These are phyloP conservation scores for Triplophysa rosa DNA, from an alignment of 2,113 vertebrate genomes.

Conservation along the genomic window DNA sequence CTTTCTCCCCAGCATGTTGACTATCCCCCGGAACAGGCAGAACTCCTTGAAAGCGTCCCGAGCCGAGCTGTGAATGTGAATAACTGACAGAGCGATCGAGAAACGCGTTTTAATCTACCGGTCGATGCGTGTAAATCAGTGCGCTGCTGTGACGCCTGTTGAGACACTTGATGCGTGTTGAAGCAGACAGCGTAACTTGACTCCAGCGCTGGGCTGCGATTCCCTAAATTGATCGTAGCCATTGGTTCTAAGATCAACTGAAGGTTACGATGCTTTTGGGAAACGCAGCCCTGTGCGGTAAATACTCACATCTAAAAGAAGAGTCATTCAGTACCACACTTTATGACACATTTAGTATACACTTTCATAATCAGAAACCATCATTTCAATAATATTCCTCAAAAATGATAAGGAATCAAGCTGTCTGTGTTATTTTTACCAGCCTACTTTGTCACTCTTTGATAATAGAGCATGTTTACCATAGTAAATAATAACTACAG, in stretches of 20 bases:
- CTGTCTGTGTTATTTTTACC: too few species aligned
- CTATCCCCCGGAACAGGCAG: not conserved
- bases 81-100: not conserved
- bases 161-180: too few species aligned
- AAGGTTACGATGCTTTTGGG: too few species aligned
- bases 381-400: too few species aligned
- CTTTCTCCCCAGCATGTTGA: slow-evolving; percentile 65
- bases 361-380: too few species aligned
- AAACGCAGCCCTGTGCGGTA: not conserved
- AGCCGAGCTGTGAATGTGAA: not conserved
- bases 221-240: too few species aligned
- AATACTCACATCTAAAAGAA: not conserved
- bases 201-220: too few species aligned
- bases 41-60: not conserved
- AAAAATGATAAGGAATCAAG: too few species aligned
- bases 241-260: too few species aligned
- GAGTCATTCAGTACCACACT: not conserved
- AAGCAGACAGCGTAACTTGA: slow-evolving; percentile 22
- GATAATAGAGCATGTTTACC: too few species aligned
- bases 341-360: not conserved
- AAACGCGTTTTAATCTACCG: not conserved
- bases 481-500: too few species aligned
- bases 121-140: slow-evolving; percentile 8
- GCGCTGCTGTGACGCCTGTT: slow-evolving; percentile 2
- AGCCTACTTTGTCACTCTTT: too few species aligned